A percentile compares a stretch with the other conserved stretches of the same genome.
phyloP scores from a whole-genome alignment of 2,888 invertebrate genomes.

The Diarsia dahlii region DNA sequence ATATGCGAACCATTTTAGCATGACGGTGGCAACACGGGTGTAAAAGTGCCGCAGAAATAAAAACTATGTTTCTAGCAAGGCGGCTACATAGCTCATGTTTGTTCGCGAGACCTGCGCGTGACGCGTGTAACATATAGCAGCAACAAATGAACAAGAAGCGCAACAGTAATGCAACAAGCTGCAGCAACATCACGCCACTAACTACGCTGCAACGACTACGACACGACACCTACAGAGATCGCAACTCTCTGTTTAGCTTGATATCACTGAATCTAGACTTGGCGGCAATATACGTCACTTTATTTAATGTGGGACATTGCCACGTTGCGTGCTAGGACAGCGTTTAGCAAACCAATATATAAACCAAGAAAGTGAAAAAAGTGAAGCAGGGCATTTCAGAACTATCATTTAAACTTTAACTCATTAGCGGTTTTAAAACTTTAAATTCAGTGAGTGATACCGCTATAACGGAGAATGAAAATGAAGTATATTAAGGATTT shows the following conservation, averaged over 20 bases:
- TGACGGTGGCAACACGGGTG: too few relatives aligned
- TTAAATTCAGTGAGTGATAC: neutral
- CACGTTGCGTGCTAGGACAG: neutral
- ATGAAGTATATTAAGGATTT: neutral
- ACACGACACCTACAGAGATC: neutral
- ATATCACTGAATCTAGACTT: neutral
- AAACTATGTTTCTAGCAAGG: neutral
- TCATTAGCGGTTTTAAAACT: neutral
- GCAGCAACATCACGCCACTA: slow-evolving; percentile 10
- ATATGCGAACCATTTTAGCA: neutral
- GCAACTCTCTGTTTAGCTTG: neutral
- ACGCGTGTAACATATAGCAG: neutral
- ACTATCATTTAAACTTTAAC: neutral
- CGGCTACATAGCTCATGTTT: neutral
- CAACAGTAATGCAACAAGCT: slow-evolving; percentile 15
- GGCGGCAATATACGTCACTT: neutral
- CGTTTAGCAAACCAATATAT: neutral
- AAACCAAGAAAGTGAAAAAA: neutral
- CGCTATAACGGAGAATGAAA: neutral
- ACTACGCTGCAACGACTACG: neutral
- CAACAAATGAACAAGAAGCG: slow-evolving; percentile 7
- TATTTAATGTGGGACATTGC: neutral
- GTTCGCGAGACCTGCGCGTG: neutral
- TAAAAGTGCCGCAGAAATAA: too few relatives aligned
- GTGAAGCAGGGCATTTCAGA: neutral